phyloP scores from a whole-genome alignment of 2,113 vertebrate genomes.

The Pachycephala philippinensis region DNA sequence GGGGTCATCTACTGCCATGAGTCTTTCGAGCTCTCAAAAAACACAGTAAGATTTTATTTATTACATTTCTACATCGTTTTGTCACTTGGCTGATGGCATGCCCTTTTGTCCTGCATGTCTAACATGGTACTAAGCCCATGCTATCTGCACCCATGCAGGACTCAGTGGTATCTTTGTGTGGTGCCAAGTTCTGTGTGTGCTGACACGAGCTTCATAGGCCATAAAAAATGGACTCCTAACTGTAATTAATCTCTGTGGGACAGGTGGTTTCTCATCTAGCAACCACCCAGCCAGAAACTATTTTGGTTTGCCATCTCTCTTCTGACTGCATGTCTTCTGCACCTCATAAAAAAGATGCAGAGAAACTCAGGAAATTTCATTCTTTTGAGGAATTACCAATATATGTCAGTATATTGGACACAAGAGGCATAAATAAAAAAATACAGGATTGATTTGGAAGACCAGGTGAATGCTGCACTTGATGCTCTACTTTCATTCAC shows the following conservation, averaged over 20 bases:
- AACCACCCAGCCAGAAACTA: neutral
- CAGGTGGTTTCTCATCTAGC: neutral
- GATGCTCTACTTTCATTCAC: neutral
- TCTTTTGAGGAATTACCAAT: neutral
- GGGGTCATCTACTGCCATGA: neutral
- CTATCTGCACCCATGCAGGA: neutral
- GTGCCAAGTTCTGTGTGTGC: neutral
- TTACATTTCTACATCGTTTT: neutral
- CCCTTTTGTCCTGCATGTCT: neutral
- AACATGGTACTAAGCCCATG: neutral
- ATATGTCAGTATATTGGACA: neutral
- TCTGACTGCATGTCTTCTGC: neutral
- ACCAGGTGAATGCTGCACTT: neutral
- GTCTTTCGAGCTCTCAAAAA: neutral
- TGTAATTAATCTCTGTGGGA: neutral
- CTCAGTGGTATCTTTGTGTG: neutral
- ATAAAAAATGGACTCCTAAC: neutral
- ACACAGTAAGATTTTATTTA: conserved; percentile 42
- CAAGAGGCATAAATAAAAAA: neutral
- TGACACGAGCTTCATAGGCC: neutral
- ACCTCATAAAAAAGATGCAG: neutral
- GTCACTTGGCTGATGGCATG: neutral
- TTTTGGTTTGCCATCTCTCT: neutral
- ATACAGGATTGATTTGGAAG: neutral
- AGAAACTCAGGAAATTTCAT: neutral